Evolutionary conservation across 1,140 invertebrate species (phyloP).

Genomic region (Meloidogyne floridensis): DNA sequence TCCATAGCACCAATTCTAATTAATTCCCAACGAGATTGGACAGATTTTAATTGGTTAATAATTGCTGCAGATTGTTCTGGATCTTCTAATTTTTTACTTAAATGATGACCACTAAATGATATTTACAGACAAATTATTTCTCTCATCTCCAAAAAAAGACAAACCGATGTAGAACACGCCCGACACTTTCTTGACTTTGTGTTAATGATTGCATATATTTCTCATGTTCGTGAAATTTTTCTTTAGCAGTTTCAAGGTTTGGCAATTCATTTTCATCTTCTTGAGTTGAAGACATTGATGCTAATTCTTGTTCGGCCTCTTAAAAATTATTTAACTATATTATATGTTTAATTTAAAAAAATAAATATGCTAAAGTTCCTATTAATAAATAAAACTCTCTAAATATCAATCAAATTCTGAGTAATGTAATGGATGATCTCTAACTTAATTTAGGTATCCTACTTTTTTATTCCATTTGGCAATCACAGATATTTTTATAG

Average conservation of each 20-base stretch:
- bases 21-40: constrained; percentile 58
- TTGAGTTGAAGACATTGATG: constrained; percentile 23
- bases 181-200: constrained; percentile 62
- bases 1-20: constrained; percentile 55
- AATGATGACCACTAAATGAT: constrained; percentile 48
- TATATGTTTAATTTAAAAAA: neutral
- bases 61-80: constrained; percentile 46
- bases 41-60: constrained; percentile 50
- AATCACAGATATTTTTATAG: no score
- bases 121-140: no score
- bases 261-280: constrained; percentile 43
- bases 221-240: constrained; percentile 61
- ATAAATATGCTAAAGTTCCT: no score
- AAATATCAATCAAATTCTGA: no score
- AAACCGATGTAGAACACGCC: constrained; percentile 57
- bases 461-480: no score
- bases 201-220: constrained; percentile 60
- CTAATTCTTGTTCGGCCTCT: constrained; percentile 40
- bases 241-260: constrained; percentile 50
- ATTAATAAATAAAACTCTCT: no score
- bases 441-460: no score
- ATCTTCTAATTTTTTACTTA: constrained; percentile 53
- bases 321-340: constrained; percentile 25
- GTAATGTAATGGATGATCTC: no score
- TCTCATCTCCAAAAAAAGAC: neutral